A percentile compares a stretch with the other conserved stretches of the same genome.
Evolutionary conservation across 2,797 vertebrate species (phyloP).

Genomic region (Sebastes matsubarae): DNA sequence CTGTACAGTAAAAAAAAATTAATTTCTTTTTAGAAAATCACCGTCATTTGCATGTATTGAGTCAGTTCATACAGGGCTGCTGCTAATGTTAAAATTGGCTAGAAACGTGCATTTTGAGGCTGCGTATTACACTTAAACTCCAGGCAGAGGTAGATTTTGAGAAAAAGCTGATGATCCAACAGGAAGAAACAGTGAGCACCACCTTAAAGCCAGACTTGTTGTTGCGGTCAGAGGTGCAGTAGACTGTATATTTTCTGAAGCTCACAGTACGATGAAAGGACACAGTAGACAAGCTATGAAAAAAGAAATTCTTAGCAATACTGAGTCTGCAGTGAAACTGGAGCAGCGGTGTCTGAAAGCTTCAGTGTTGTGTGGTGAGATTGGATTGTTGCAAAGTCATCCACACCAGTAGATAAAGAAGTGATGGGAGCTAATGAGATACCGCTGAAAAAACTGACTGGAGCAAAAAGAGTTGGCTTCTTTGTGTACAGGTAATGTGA

Average conservation of each 20-base stretch:
- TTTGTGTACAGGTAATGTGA: neutral
- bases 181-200: slow-evolving; percentile 22
- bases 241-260: slow-evolving; percentile 30
- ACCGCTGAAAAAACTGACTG: neutral
- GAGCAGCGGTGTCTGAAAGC: slow-evolving; percentile 20
- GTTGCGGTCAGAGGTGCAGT: slow-evolving; percentile 27
- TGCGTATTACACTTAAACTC: neutral
- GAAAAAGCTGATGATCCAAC: neutral
- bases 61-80: neutral
- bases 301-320: slow-evolving; percentile 27
- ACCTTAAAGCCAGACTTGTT: slow-evolving; percentile 22
- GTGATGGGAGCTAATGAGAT: slow-evolving; percentile 21
- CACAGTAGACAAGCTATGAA: slow-evolving; percentile 7
- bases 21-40: neutral
- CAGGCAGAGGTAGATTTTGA: neutral
- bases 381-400: slow-evolving; percentile 14
- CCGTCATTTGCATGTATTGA: neutral
- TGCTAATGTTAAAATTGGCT: neutral
- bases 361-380: slow-evolving; percentile 6
- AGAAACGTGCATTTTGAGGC: neutral
- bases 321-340: slow-evolving; percentile 19
- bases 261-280: slow-evolving; percentile 31
- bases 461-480: neutral
- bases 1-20: too few relatives aligned
- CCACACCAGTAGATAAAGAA: slow-evolving; percentile 1